Base-by-base conservation (phyloP, 2,113 vertebrate genomes). In the Pristiophorus japonicus region DNA sequence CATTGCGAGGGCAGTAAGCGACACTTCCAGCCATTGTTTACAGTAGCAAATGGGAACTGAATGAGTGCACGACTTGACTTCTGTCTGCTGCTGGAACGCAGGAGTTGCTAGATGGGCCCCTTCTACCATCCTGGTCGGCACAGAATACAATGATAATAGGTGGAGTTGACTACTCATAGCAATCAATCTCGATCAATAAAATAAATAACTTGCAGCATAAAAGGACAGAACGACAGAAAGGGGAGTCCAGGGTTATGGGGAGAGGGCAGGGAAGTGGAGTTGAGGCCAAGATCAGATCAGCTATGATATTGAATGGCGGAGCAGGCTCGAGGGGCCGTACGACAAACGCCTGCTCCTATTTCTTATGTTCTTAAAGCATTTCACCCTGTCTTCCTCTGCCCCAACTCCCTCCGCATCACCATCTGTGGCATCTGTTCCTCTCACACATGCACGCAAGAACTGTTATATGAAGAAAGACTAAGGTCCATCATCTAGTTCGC, bases 41-140 rank as follows among this genome's bases (percentile, higher is more conserved):
- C 65, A 38, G 88, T 63, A 92, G 59, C 88, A 92, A 92, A 92
- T 63, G 59, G 63, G 59, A 92, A 62, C 30, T 92, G 59, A 92
- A 63, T 62, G 88, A 92, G 88, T 22, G 88, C 55, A n/a, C 42
- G 62, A 65, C n/a, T 92, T n/a, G 7, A n/a, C 59, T 92, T 92
- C 34, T 92, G 59, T 65, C 65, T 59, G 51, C 87, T 1, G 45
- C 34, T 63, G 16, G 34, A 38, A 63, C 59, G 5, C 38, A 22
- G 59, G 14, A 63, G 42, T 63, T 92, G 16, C 20, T 63, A 38
- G 59, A 92, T 14, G 38, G 1, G 59, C 20, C 7, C 34, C n/a
- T 62, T 34, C 16, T 65, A 30, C 34, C 34, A 42, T 38, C n/a
- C 59, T 38, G n/a, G 38, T 81, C 22, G 5, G 8, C 34, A 10